phyloP scores from a whole-genome alignment of 2,888 invertebrate species.

The Caenorhabditis sp. region DNA sequence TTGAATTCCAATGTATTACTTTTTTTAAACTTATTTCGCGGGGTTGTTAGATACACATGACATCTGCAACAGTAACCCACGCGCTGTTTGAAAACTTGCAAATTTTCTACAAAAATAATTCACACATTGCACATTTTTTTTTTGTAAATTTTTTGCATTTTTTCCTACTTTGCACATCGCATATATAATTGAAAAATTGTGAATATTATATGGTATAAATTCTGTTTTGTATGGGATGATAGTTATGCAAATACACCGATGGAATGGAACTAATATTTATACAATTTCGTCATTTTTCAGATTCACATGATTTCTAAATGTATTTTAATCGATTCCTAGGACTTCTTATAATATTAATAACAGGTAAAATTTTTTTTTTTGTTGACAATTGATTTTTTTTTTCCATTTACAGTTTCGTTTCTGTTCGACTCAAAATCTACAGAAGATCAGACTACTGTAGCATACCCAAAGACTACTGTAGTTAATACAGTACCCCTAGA shows the following conservation, averaged over 20 bases:
- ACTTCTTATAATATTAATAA: not conserved
- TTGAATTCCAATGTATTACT: no score
- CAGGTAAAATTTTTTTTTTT: not conserved
- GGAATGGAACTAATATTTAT: not conserved
- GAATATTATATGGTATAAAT: not conserved
- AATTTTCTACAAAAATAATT: no score
- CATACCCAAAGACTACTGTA: not conserved
- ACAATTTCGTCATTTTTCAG: not conserved
- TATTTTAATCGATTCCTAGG: constrained; percentile 1
- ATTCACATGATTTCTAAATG: not conserved
- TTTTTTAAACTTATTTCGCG: no score
- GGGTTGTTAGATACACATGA: no score
- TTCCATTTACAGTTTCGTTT: not conserved
- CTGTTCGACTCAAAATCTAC: not conserved
- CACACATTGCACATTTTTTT: no score
- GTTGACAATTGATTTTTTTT: not conserved
- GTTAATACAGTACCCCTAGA: not conserved
- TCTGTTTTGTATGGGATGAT: not conserved
- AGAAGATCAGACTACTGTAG: not conserved
- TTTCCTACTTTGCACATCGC: no score
- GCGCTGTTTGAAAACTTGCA: no score
- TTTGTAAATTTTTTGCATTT: no score
- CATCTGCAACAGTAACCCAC: no score
- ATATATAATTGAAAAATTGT: no score
- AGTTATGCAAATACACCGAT: not conserved